Evolutionary conservation across 1,140 invertebrate genomes (phyloP).

Genomic region (Zaprionus inermis): DNA sequence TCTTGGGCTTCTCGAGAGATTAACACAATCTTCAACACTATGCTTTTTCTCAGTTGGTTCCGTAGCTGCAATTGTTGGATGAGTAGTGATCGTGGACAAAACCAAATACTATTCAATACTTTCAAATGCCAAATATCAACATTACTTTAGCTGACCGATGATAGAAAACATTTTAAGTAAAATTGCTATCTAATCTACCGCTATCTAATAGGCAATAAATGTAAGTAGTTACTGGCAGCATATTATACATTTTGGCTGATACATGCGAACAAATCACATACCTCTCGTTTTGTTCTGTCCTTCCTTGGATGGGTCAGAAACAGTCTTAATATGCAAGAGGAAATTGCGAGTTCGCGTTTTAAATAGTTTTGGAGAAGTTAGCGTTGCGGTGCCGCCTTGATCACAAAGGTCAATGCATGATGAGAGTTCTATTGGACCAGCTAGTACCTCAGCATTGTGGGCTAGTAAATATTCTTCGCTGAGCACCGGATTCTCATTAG

Average conservation of each 20-base stretch:
- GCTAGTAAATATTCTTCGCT: slow-evolving; percentile 92
- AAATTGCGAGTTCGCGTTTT: slow-evolving; percentile 91
- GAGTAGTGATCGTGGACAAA: background rate
- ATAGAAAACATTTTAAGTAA: background rate
- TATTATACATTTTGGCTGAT: background rate
- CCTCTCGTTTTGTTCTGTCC: slow-evolving; percentile 84
- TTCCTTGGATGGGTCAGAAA: slow-evolving; percentile 88
- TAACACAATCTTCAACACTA: slow-evolving; percentile 44
- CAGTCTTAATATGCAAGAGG: slow-evolving; percentile 93
- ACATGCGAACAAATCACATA: slow-evolving; percentile 62
- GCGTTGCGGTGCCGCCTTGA: slow-evolving; percentile 91
- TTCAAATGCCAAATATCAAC: slow-evolving; percentile 1
- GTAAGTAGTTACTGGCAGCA: background rate
- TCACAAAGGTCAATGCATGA: slow-evolving; percentile 93
- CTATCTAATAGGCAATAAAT: background rate
- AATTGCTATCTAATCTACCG: background rate
- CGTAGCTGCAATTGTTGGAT: slow-evolving; percentile 48
- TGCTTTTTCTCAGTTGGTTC: slow-evolving; percentile 38
- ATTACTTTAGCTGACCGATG: background rate
- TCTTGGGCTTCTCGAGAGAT: slow-evolving; percentile 15
- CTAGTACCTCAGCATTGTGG: slow-evolving; percentile 95
- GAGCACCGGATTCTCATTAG: slow-evolving; percentile 89
- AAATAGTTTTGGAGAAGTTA: slow-evolving; percentile 94
- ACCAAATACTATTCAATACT: background rate
- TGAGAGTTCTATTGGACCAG: slow-evolving; percentile 92